These are phyloP conservation scores for Barbus barbus DNA, from an alignment of 2,113 vertebrate species.

Conservation along the genomic window DNA sequence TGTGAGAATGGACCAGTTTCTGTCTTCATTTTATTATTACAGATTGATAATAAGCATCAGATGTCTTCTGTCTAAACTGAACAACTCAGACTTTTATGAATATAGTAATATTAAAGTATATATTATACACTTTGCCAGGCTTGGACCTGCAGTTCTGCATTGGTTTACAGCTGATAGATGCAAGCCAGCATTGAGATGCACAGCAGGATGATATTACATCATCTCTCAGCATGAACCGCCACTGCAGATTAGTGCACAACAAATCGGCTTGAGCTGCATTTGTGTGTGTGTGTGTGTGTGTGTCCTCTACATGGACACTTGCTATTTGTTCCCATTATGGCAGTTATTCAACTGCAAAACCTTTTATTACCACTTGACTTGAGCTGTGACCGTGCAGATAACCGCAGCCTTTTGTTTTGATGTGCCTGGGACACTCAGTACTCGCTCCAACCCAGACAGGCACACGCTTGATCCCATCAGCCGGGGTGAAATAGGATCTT, in stretches of 20 bases:
- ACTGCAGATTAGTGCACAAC: constrained; percentile 14
- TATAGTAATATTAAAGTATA: background rate
- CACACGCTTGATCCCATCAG: background rate
- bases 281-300: constrained; percentile 37
- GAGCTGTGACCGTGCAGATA: background rate
- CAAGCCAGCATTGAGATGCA: background rate
- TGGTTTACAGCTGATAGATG: constrained; percentile 1
- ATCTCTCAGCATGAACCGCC: background rate
- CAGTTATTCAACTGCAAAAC: background rate
- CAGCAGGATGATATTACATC: constrained; percentile 18
- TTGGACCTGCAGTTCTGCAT: background rate
- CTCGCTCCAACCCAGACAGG: background rate
- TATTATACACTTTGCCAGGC: background rate
- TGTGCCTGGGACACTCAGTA: background rate
- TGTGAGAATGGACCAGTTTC: background rate
- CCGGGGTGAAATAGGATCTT: background rate
- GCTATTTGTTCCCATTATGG: background rate
- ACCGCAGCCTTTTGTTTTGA: background rate
- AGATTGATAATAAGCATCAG: background rate
- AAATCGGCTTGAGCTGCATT: constrained; percentile 42
- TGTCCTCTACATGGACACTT: constrained; percentile 39
- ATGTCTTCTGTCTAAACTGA: background rate
- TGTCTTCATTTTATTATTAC: background rate
- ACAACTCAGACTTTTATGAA: background rate
- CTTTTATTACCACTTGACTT: background rate